Conservation (phyloP, 1,140 invertebrate genomes). For the Stegodyphus dumicola region DNA sequence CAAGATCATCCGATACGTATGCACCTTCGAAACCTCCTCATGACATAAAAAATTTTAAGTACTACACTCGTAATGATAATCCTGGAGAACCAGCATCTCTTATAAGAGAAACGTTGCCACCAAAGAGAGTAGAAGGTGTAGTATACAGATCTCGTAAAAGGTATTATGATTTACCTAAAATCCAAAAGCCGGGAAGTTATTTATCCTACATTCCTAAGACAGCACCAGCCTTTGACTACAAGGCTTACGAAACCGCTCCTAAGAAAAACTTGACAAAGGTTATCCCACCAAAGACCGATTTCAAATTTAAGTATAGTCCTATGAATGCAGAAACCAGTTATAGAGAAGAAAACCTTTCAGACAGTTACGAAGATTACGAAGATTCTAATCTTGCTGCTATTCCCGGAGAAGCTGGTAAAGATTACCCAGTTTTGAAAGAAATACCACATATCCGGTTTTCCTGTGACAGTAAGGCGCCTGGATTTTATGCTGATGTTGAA, state of each 20-base stretch:
- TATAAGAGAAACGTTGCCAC: not conserved
- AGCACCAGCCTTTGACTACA: constrained; percentile 20
- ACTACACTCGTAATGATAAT: not conserved
- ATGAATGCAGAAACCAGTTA: not conserved
- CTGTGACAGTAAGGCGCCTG: constrained; percentile 64
- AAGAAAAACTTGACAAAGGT: constrained; percentile 25
- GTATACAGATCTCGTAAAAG: constrained; percentile 36
- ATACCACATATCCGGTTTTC: constrained; percentile 63
- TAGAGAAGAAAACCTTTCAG: not conserved
- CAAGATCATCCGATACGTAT: constrained; percentile 7
- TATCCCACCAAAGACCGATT: not conserved
- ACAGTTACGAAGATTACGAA: constrained; percentile 15
- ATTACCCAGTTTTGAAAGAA: constrained; percentile 70
- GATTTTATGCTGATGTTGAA: constrained; percentile 67
- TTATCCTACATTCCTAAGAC: constrained; percentile 24
- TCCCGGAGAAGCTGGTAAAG: constrained; percentile 71
- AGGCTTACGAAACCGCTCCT: constrained; percentile 28
- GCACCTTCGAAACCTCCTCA: not conserved
- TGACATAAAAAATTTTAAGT: constrained; percentile 17
- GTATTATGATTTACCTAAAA: not conserved
- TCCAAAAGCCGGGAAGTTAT: constrained; percentile 9
- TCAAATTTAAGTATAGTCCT: constrained; percentile 29
- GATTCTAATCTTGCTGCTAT: constrained; percentile 67
- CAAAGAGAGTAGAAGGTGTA: constrained; percentile 39
- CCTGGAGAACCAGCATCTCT: no score